Conservation (phyloP, 2,797 vertebrate species). For the Delichon dasypus region DNA sequence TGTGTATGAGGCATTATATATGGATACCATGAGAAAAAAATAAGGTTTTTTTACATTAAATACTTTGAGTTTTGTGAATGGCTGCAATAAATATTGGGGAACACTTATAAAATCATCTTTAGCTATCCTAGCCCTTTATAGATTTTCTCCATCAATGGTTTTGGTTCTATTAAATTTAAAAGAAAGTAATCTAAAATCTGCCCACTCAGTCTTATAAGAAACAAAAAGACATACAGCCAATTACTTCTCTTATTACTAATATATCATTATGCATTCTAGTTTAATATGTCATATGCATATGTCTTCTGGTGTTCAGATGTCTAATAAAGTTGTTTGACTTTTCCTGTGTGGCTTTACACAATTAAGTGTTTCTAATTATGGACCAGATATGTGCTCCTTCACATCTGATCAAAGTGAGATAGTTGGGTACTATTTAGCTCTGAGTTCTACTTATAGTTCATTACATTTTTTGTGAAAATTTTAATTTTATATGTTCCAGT, state of each 20-base stretch:
- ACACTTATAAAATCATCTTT: not conserved
- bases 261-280: not conserved
- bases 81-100: not conserved
- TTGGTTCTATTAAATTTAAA: not conserved
- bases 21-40: not conserved
- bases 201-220: not conserved
- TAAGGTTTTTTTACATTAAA: not conserved
- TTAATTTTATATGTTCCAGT: not conserved
- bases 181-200: not conserved
- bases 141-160: not conserved
- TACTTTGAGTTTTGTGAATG: not conserved
- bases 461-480: not conserved
- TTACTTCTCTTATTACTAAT: not conserved
- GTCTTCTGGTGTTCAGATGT: not conserved
- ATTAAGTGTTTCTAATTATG: not conserved
- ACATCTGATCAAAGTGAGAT: not conserved
- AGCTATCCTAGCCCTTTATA: not conserved
- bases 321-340: not conserved
- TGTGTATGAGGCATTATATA: fast-evolving
- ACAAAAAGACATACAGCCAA: not conserved
- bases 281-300: no score
- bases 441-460: not conserved
- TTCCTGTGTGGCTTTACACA: not conserved
- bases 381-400: not conserved
- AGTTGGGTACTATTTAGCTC: not conserved